Base-by-base conservation (phyloP, 1,140 invertebrate species). In the Rhopalosiphum padi region DNA sequence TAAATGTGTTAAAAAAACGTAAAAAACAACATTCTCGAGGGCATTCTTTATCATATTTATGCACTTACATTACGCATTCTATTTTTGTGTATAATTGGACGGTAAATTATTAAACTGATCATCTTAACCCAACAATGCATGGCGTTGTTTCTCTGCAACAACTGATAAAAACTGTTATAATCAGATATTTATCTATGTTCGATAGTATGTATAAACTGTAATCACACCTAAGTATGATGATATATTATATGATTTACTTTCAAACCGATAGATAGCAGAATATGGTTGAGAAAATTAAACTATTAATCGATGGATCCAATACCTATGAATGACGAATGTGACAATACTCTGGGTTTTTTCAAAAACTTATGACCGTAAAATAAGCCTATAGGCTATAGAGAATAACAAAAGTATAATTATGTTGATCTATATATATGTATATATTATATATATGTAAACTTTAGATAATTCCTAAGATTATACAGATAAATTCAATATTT, bases 21-120 rank as follows among this genome's bases (percentile, higher is more conserved):
- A n/a, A n/a, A 68, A 68, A 77, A 77, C 15, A 77, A 77, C 60
- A 77, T 77, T 77, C 30, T 77, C 60, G 60, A 77, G 60, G 60
- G 60, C 60, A 77, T 77, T 77, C 60, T 77, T 77, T 77, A 77
- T 77, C 60, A 15, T 77, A 77, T 77, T 77, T 77, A 77, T n/a
- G 60, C 30, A 77, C 15, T 77, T 77, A 15, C 60, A n/a, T 18
- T 21, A 18, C n/a, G 60, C 30, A 77, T 77, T 77, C 15, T 77
- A 77, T n/a, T 77, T 77, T 77, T 77, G 60, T 77, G n/a, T 77
- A n/a, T 35, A n/a, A 15, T 68, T 11, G 11, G 30, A 68, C 3
- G 1, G 5, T 77, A 4, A 15, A 6, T 77, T 53, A 18, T 77
- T 53, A n/a, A n/a, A 77, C 1, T 11, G 60, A 77, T 77, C n/a